These are phyloP conservation scores for Nomada flava DNA, from an alignment of 2,888 invertebrate species.

Conservation along the genomic window DNA sequence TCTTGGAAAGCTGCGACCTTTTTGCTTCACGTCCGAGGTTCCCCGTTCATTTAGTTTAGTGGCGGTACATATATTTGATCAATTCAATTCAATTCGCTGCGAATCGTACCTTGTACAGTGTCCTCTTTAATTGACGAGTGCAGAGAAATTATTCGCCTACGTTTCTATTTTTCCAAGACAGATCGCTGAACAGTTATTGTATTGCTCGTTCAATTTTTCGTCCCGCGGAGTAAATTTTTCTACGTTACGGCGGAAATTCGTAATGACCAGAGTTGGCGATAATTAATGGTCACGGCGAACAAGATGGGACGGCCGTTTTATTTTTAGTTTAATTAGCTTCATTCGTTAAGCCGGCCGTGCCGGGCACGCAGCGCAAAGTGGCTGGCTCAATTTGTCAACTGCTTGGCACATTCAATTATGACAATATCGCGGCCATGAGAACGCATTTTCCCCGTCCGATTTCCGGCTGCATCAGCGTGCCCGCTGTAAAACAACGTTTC, in stretches of 20 bases:
- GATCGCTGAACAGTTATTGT: neutral
- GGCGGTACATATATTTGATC: too few relatives aligned
- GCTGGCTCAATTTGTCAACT: slow-evolving; percentile 32
- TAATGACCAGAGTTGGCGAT: slow-evolving; percentile 3
- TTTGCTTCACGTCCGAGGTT: neutral
- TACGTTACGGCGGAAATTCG: neutral
- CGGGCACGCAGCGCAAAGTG: neutral
- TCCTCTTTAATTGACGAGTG: too few relatives aligned
- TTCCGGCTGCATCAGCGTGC: neutral
- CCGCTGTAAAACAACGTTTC: neutral
- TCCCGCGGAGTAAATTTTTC: slow-evolving; percentile 14
- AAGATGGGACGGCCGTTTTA: slow-evolving; percentile 7
- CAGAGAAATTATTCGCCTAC: too few relatives aligned
- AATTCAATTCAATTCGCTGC: too few relatives aligned
- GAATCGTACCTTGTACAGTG: too few relatives aligned
- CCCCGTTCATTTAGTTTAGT: neutral
- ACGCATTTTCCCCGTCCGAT: slow-evolving; percentile 24
- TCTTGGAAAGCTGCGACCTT: neutral
- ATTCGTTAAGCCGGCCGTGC: slow-evolving; percentile 11
- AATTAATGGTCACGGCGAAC: slow-evolving; percentile 27
- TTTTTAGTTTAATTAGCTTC: slow-evolving; percentile 32
- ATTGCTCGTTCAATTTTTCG: neutral
- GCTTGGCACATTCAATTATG: slow-evolving; percentile 29
- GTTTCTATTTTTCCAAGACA: slow-evolving; percentile 4
- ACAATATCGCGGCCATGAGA: slow-evolving; percentile 4